Evolutionary conservation across 2,888 invertebrate species (phyloP).

Genomic region (Amphiduros pacificus): DNA sequence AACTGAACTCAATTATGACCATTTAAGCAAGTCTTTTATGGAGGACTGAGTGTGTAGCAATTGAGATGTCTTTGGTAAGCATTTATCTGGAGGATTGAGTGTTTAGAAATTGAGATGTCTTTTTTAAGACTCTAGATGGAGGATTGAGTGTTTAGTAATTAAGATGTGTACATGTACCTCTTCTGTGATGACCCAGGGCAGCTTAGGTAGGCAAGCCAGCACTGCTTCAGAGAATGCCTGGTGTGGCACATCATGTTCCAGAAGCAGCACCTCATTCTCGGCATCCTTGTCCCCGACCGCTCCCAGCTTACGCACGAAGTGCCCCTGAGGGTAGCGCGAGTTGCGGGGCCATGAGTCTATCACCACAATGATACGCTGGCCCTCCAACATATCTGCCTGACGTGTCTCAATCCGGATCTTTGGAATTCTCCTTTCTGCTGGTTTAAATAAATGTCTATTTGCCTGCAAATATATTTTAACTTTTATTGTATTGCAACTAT

Average conservation of each 20-base stretch:
- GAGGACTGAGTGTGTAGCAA: too few relatives aligned
- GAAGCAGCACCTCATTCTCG: slow-evolving; percentile 89
- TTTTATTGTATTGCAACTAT: too few relatives aligned
- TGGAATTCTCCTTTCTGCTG: slow-evolving; percentile 91
- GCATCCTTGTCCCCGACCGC: slow-evolving; percentile 90
- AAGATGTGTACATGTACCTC: too few relatives aligned
- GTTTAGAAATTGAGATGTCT: too few relatives aligned
- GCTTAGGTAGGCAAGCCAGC: slow-evolving; percentile 82
- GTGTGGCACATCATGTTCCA: slow-evolving; percentile 97
- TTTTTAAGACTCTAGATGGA: too few relatives aligned
- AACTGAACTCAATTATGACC: too few relatives aligned
- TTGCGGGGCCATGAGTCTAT: slow-evolving; percentile 95
- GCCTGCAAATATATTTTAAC: slow-evolving; percentile 46
- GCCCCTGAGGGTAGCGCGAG: slow-evolving; percentile 91
- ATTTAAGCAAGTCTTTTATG: too few relatives aligned
- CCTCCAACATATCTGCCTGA: slow-evolving; percentile 75
- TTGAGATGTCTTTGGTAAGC: too few relatives aligned
- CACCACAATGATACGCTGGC: slow-evolving; percentile 89
- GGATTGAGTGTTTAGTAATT: too few relatives aligned
- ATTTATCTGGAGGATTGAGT: too few relatives aligned
- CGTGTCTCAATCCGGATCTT: slow-evolving; percentile 94
- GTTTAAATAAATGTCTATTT: slow-evolving; percentile 83
- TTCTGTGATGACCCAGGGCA: slow-evolving; percentile 86
- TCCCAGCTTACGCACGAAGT: slow-evolving; percentile 92
- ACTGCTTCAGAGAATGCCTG: slow-evolving; percentile 93